A percentile compares a stretch with the other conserved stretches of the same genome.
Evolutionary conservation across 1,140 invertebrate species (phyloP).

Genomic region (Drosophila trapezifrons): DNA sequence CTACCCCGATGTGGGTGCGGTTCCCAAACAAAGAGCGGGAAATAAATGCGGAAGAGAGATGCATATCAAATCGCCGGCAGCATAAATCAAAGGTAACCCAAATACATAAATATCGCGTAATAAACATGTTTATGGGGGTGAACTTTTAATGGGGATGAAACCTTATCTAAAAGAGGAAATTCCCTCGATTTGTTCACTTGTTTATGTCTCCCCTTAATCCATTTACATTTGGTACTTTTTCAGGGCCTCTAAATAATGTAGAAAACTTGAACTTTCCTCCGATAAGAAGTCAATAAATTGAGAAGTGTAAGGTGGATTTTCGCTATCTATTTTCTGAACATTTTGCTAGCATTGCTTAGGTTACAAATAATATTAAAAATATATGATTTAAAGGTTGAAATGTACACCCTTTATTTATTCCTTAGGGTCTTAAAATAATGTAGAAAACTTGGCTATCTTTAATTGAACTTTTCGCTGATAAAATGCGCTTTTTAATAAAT

Average conservation of each 20-base stretch:
- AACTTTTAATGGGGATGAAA: slow-evolving; percentile 14
- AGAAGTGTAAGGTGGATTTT: neutral
- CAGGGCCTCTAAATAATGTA: neutral
- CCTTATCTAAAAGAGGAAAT: slow-evolving; percentile 30
- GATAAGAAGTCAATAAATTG: slow-evolving; percentile 27
- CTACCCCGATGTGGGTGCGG: slow-evolving; percentile 18
- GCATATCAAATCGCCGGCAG: slow-evolving; percentile 35
- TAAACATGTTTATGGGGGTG: slow-evolving; percentile 46
- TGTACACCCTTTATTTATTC: neutral
- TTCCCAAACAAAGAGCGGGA: slow-evolving; percentile 9
- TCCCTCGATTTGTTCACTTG: slow-evolving; percentile 11
- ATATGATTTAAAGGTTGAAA: neutral
- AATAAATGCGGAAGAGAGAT: slow-evolving; percentile 23
- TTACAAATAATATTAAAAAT: neutral
- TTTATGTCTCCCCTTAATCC: slow-evolving; percentile 11
- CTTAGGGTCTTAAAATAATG: neutral
- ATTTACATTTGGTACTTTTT: neutral
- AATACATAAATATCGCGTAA: slow-evolving; percentile 49
- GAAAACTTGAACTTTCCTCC: slow-evolving; percentile 21
- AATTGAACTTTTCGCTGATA: neutral
- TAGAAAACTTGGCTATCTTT: neutral
- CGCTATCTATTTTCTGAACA: slow-evolving; percentile 3
- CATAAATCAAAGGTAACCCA: slow-evolving; percentile 54
- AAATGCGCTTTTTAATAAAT: neutral
- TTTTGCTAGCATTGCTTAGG: neutral